Evolutionary conservation across 2,797 vertebrate genomes (phyloP).

Genomic region (Sebastolobus alascanus): DNA sequence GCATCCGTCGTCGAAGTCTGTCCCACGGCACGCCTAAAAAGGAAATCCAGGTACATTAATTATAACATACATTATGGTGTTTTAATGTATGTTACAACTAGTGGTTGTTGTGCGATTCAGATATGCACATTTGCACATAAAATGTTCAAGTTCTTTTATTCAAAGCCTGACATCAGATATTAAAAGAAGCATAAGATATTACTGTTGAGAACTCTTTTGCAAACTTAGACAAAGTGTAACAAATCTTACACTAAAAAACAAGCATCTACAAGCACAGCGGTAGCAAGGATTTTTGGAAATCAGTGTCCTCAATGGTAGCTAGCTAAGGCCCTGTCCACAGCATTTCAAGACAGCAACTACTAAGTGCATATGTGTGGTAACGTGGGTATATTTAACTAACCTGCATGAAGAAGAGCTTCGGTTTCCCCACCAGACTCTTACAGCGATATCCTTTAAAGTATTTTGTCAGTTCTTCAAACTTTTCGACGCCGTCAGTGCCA

Average conservation of each 20-base stretch:
- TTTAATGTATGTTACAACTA: background rate
- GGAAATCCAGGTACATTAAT: background rate
- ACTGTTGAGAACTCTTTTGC: background rate
- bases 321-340: no score
- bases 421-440: constrained; percentile 81
- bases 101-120: no score
- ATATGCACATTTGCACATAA: no score
- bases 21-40: constrained; percentile 89
- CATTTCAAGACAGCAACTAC: background rate
- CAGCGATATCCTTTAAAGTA: constrained; percentile 79
- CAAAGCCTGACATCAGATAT: no score
- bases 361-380: background rate
- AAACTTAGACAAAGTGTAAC: background rate
- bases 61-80: background rate
- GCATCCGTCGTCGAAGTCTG: constrained; percentile 82
- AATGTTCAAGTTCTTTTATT: no score
- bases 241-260: background rate
- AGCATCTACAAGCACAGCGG: background rate
- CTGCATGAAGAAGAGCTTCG: constrained; percentile 88
- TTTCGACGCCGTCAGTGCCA: constrained; percentile 66
- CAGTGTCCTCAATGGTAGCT: no score
- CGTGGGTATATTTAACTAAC: constrained; percentile 51
- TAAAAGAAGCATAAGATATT: background rate
- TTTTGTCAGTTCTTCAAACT: constrained; percentile 65
- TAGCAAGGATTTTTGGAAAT: no score